A percentile compares a stretch with the other conserved stretches of the same genome.
phyloP scores from a whole-genome alignment of 2,888 invertebrate species.

The Dendrolimus pini region DNA sequence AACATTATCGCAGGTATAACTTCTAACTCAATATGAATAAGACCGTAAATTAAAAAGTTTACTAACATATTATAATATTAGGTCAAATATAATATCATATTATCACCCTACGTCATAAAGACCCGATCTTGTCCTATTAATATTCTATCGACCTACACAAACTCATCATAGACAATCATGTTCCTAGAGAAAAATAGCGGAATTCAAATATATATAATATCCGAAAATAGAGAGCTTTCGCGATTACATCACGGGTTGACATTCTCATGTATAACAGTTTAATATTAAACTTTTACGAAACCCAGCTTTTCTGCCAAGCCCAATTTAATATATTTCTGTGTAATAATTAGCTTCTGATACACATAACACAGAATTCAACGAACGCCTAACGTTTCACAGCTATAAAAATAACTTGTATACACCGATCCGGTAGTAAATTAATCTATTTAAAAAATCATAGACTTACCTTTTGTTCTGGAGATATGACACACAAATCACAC shows the following conservation, averaged over 20 bases:
- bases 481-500: background rate
- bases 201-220: conserved; percentile 29
- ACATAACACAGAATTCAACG: conserved; percentile 31
- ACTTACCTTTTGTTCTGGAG: background rate
- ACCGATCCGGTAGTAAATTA: no score
- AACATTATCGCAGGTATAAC: no score
- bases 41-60: no score
- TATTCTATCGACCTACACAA: conserved; percentile 23
- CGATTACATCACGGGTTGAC: conserved; percentile 59
- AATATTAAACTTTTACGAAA: conserved; percentile 51
- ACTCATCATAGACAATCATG: conserved; percentile 20
- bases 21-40: no score
- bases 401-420: no score
- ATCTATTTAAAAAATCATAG: background rate
- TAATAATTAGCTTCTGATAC: conserved; percentile 41
- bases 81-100: no score
- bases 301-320: conserved; percentile 52
- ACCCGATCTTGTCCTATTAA: no score
- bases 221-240: conserved; percentile 56
- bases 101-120: no score
- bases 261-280: conserved; percentile 45
- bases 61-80: no score
- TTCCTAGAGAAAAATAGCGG: conserved; percentile 42
- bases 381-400: conserved; percentile 17
- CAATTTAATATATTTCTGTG: conserved; percentile 53